Conservation (phyloP, 2,797 vertebrate species). For the Oryzias dopingdopingensis region DNA sequence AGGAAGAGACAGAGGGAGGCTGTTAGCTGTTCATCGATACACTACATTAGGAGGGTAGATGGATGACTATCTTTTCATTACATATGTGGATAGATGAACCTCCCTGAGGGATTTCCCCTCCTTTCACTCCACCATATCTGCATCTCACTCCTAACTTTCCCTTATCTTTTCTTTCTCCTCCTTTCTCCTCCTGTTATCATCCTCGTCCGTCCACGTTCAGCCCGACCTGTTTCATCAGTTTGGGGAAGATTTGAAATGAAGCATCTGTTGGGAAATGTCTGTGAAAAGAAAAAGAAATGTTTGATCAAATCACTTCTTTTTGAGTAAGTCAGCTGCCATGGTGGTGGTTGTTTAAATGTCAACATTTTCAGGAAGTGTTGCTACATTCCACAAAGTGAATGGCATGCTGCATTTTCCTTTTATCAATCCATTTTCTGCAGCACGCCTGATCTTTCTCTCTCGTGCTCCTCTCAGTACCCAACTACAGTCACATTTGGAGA, state of each 20-base stretch:
- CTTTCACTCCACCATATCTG: conserved; percentile 33
- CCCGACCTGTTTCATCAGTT: not conserved
- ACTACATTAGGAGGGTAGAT: conserved; percentile 56
- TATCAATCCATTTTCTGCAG: conserved; percentile 11
- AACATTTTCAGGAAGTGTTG: not conserved
- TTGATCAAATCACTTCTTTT: too few relatives aligned
- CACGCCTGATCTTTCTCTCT: too few relatives aligned
- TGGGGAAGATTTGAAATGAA: not conserved
- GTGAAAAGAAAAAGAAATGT: not conserved
- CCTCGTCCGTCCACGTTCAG: conserved; percentile 12
- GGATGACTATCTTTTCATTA: conserved; percentile 69
- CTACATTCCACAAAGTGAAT: too few relatives aligned
- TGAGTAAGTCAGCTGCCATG: too few relatives aligned
- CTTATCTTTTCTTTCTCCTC: conserved; percentile 12
- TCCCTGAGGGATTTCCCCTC: conserved; percentile 56
- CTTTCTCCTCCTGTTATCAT: not conserved
- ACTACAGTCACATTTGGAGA: conserved; percentile 34
- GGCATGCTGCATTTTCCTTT: not conserved
- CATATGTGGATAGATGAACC: conserved; percentile 67
- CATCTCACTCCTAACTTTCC: conserved; percentile 30
- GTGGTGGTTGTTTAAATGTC: not conserved
- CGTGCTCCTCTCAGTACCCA: conserved; percentile 4
- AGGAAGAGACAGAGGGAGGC: conserved; percentile 16
- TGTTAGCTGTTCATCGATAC: conserved; percentile 57
- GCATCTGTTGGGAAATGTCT: not conserved